Conservation (phyloP, 2,888 invertebrate genomes). For the Therioaphis trifolii region DNA sequence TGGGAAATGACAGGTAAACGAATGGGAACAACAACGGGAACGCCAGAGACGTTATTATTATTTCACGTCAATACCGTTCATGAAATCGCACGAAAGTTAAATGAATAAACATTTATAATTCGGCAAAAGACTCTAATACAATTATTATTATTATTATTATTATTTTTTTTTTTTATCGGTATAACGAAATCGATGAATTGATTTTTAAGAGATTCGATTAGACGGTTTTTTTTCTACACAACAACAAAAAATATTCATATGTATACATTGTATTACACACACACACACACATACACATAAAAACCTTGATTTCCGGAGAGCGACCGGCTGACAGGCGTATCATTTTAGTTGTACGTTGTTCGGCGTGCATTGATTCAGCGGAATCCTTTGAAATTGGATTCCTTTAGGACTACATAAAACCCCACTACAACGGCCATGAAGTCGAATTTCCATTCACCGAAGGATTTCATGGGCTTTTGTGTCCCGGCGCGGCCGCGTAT, state of each 20-base stretch:
- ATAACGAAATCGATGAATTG: neutral
- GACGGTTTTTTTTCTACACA: no score
- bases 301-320: neutral
- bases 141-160: no score
- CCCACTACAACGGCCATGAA: neutral
- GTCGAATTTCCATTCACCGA: slow-evolving; percentile 35
- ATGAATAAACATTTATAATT: no score
- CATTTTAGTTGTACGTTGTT: slow-evolving; percentile 1
- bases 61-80: no score
- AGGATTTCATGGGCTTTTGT: slow-evolving; percentile 38
- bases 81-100: no score
- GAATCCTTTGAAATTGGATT: slow-evolving; percentile 49
- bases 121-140: no score
- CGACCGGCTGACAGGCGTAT: neutral
- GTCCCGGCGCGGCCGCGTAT: neutral
- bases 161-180: no score
- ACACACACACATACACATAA: no score
- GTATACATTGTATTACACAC: no score
- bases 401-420: slow-evolving; percentile 13
- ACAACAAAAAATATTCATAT: no score
- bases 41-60: neutral
- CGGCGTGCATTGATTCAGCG: slow-evolving; percentile 22
- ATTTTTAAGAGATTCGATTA: neutral
- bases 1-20: neutral
- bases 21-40: neutral